Percentiles rank a stretch among this genome's conserved stretches.
These are phyloP conservation scores for Chaunax sp. DNA, from an alignment of 2,797 vertebrate genomes.

Conservation along the genomic window DNA sequence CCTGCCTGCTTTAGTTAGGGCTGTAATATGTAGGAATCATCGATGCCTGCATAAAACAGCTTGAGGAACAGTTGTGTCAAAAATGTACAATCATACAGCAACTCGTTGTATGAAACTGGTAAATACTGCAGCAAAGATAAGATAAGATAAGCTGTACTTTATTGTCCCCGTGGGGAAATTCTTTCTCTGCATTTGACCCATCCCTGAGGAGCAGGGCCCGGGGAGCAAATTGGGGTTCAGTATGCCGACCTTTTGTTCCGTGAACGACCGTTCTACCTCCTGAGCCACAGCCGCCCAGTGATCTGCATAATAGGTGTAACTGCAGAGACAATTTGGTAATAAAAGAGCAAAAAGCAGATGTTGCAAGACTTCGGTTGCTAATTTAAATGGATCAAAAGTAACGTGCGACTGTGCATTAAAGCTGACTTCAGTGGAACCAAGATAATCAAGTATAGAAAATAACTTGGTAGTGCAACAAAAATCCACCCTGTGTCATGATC, in stretches of 20 bases:
- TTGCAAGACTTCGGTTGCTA: neutral
- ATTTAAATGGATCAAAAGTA: constrained; percentile 12
- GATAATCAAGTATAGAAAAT: constrained; percentile 8
- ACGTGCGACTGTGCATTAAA: constrained; percentile 3
- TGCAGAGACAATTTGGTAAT: constrained; percentile 2
- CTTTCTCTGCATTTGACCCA: too few species aligned
- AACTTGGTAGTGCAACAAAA: constrained; percentile 9
- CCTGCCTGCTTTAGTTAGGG: too few species aligned
- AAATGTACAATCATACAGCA: constrained; percentile 7
- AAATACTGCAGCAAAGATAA: constrained; percentile 1
- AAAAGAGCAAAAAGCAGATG: constrained; percentile 13
- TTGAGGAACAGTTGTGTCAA: constrained; percentile 2
- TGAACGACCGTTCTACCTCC: too few species aligned
- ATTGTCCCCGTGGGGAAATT: too few species aligned
- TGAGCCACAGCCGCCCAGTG: too few species aligned
- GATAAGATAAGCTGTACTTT: too few species aligned
- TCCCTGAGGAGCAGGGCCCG: too few species aligned
- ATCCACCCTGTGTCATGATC: constrained; percentile 8
- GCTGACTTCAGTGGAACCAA: constrained; percentile 3
- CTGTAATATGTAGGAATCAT: too few species aligned
- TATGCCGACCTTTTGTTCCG: too few species aligned
- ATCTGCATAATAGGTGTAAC: neutral
- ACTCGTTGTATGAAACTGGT: neutral
- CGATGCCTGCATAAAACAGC: constrained; percentile 27
- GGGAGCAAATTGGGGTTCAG: too few species aligned